These are phyloP conservation scores for Cheilosia vernalis DNA, from an alignment of 2,888 invertebrate genomes.

Conservation along the genomic window DNA sequence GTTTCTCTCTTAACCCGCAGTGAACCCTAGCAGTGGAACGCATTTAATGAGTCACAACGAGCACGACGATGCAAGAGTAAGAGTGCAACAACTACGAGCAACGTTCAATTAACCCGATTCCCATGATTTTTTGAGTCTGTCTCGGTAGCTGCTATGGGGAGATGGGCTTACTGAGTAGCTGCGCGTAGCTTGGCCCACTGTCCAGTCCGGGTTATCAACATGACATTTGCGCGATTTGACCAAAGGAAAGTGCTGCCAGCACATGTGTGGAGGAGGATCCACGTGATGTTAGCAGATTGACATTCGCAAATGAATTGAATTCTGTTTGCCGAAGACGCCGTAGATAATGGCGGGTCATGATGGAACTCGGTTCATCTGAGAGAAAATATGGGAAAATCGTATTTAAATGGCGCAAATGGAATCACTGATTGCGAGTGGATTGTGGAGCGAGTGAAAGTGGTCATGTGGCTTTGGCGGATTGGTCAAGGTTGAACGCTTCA, in stretches of 20 bases:
- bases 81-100: constrained; percentile 79
- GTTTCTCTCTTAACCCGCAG: constrained; percentile 68
- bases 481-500: constrained; percentile 63
- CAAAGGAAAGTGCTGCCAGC: constrained; percentile 55
- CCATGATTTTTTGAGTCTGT: constrained; percentile 77
- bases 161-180: constrained; percentile 8
- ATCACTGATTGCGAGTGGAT: constrained; percentile 24
- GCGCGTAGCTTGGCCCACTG: no score
- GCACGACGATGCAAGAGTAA: constrained; percentile 77
- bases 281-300: constrained; percentile 2
- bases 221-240: constrained; percentile 50
- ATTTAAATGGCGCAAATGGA: constrained; percentile 66
- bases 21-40: constrained; percentile 59
- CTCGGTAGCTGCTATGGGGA: constrained; percentile 17
- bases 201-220: constrained; percentile 45
- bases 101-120: constrained; percentile 82
- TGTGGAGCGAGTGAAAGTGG: constrained; percentile 52
- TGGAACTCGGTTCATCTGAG: constrained; percentile 1
- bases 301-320: constrained; percentile 51
- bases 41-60: constrained; percentile 57
- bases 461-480: constrained; percentile 52
- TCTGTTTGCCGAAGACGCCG: constrained; percentile 23
- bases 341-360: constrained; percentile 31
- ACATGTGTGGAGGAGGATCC: no score
- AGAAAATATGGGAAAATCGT: constrained; percentile 54